phyloP scores from a whole-genome alignment of 2,797 vertebrate genomes.

The Ispidina picta region DNA sequence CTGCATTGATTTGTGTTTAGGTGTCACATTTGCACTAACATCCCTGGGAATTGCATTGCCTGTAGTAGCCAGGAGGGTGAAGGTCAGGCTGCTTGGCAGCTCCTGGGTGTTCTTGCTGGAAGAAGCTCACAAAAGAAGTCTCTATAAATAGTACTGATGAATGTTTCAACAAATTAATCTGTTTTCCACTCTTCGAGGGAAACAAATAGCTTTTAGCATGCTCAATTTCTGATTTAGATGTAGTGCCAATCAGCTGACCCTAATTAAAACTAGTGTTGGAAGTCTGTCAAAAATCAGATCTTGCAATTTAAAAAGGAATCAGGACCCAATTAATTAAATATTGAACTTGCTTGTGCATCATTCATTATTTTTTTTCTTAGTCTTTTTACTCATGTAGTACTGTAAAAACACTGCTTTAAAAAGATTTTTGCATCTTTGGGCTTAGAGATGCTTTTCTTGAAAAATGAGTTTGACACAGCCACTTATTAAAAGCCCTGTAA shows the following conservation, averaged over 20 bases:
- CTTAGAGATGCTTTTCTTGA: not conserved
- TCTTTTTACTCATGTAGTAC: not conserved
- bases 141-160: not conserved
- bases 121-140: not conserved
- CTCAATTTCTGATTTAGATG: constrained; percentile 1
- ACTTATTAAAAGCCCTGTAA: not conserved
- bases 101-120: not conserved
- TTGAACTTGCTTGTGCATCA: not conserved
- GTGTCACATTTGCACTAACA: not conserved
- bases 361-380: not conserved
- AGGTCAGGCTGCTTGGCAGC: not conserved
- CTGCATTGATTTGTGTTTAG: not conserved
- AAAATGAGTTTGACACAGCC: not conserved
- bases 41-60: not conserved
- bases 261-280: constrained; percentile 23
- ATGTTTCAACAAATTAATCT: not conserved
- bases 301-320: not conserved
- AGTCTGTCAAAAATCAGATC: not conserved
- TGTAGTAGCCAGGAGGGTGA: not conserved
- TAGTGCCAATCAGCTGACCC: not conserved
- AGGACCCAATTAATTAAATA: not conserved
- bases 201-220: constrained; percentile 6
- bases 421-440: not conserved
- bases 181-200: not conserved
- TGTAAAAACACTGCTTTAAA: not conserved